phyloP scores from a whole-genome alignment of 1,140 invertebrate genomes.

The Lucilia sericata region DNA sequence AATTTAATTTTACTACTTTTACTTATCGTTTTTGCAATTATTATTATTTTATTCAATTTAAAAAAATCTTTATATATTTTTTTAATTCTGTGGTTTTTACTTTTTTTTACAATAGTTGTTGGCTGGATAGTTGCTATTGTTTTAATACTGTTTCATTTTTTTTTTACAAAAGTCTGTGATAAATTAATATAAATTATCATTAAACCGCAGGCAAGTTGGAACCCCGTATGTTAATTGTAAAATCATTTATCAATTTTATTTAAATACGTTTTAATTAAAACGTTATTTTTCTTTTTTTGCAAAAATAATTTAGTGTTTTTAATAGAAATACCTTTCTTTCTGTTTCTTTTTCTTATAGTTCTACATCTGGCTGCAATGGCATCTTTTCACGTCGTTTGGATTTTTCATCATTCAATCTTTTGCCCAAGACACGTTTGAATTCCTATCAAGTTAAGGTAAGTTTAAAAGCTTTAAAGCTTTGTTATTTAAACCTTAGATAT shows the following conservation, averaged over 20 bases:
- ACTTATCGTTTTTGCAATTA: too few relatives aligned
- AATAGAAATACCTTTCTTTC: too few relatives aligned
- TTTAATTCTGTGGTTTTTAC: neutral
- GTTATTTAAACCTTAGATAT: too few relatives aligned
- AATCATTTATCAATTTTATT: constrained; percentile 1
- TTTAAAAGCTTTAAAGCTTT: too few relatives aligned
- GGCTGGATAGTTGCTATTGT: neutral
- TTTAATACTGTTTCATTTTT: neutral
- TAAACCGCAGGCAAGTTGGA: neutral
- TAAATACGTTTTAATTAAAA: neutral
- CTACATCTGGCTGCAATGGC: constrained; percentile 87
- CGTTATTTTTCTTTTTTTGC: neutral
- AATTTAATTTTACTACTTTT: too few relatives aligned
- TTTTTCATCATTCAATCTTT: constrained; percentile 93
- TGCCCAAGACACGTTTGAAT: constrained; percentile 95
- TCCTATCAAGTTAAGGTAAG: constrained; percentile 98
- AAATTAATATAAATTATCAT: constrained; percentile 3
- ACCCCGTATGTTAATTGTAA: neutral
- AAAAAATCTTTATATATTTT: neutral
- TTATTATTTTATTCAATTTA: neutral
- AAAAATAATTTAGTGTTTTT: too few relatives aligned
- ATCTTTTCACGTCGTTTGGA: constrained; percentile 91
- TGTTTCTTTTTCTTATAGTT: constrained; percentile 73
- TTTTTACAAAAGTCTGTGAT: neutral
- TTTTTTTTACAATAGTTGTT: neutral